Percentiles rank a stretch among this genome's conserved stretches.
These are phyloP conservation scores for Ianthella basta DNA, from an alignment of 37 sponge, comb jelly and placozoan species.

Conservation along the genomic window DNA sequence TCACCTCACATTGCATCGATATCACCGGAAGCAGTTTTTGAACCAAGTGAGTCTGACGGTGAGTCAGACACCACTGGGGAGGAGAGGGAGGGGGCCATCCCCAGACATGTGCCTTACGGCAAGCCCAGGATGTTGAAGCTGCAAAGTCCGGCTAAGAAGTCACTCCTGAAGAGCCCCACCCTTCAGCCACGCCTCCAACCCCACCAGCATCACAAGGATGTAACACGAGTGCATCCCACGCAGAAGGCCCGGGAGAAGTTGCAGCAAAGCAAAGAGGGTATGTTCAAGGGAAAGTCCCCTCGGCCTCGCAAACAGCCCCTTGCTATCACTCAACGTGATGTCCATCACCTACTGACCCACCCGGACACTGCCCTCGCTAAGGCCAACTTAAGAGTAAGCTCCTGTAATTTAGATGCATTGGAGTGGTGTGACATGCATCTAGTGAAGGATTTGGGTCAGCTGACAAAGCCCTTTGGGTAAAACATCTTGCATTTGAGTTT, in stretches of 20 bases:
- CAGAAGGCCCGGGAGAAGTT: not conserved
- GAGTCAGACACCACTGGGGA: not conserved
- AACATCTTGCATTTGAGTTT: too few relatives aligned
- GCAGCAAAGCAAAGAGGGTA: not conserved
- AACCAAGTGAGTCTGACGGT: not conserved
- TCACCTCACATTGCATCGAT: not conserved
- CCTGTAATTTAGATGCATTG: not conserved
- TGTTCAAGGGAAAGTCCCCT: not conserved
- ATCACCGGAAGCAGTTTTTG: not conserved
- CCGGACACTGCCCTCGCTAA: not conserved
- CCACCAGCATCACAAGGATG: not conserved
- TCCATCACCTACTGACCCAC: slow-evolving; percentile 4
- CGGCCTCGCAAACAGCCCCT: not conserved
- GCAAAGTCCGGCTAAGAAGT: not conserved
- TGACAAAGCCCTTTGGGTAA: not conserved
- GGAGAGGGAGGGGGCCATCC: not conserved
- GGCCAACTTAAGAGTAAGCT: slow-evolving; percentile 7
- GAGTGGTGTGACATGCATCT: not conserved
- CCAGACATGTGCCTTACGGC: not conserved
- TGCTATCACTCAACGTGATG: slow-evolving; percentile 14
- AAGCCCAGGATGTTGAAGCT: not conserved
- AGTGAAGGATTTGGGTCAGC: not conserved
- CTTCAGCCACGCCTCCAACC: not conserved
- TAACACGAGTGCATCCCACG: not conserved
- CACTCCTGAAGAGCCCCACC: not conserved